phyloP scores from a whole-genome alignment of 2,113 vertebrate genomes.

The Spilogale gracilis region DNA sequence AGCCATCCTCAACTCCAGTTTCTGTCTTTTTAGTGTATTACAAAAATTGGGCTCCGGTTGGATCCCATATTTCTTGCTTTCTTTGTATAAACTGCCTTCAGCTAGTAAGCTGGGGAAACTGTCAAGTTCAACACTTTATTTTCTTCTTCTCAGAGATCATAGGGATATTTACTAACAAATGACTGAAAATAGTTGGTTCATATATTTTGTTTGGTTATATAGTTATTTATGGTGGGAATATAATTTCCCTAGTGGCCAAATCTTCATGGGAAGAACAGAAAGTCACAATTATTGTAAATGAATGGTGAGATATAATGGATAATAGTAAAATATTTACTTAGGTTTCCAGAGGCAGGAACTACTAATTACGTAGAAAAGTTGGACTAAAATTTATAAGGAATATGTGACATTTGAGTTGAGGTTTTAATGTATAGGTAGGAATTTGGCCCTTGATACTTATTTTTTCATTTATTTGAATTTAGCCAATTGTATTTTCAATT shows the following conservation, averaged over 20 bases:
- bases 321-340: neutral
- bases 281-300: neutral
- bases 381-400: neutral
- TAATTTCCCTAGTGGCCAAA: slow-evolving; percentile 18
- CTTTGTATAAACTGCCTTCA: neutral
- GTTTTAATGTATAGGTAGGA: neutral
- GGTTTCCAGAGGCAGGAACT: neutral
- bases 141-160: neutral
- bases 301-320: slow-evolving; percentile 31
- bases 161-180: neutral
- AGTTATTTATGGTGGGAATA: neutral
- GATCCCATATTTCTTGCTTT: neutral
- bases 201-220: neutral
- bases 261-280: neutral
- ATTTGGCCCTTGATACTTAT: neutral
- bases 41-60: neutral
- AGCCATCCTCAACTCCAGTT: neutral
- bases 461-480: neutral
- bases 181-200: neutral
- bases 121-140: neutral
- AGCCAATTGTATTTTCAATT: neutral
- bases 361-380: neutral
- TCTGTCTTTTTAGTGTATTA: neutral
- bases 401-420: neutral
- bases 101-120: neutral